Base-by-base conservation (phyloP, 2,113 vertebrate species). In the Psettodes erumei region DNA sequence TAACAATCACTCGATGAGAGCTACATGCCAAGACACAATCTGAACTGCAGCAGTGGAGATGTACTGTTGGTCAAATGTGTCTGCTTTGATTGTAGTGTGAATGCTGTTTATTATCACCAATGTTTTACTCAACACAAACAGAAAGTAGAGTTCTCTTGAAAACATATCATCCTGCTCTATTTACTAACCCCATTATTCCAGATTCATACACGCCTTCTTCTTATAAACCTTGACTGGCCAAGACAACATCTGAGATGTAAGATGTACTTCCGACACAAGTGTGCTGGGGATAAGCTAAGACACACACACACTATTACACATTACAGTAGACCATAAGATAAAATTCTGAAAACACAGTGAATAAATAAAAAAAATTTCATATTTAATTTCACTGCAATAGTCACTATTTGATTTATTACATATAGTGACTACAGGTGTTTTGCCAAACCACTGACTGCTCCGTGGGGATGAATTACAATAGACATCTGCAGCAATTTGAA, bases 11-110 rank as follows among this genome's bases (percentile, higher is more conserved):
- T 47, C 11, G 2, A 42, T 54, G 27, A 62, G 27, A 64, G 50
- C 38, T 21, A 8, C 18, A 54, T 50, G 45, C 19, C 2, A 37
- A 64, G 40, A 74, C 78, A 75, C 71, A 77, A 63, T 51, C 58
- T 74, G 69, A 80, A 32, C 67, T 88, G 89, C 86, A 85, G 48
- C 6, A 75, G 79, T 81, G 82, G 83, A 86, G 75, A 19, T 77
- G 68, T 69, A 83, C 7, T 68, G 33, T 59, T 66, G 19, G 45
- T 16, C 12, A 64, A 69, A n/a, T 25, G 21, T 62, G 50, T 74
- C 16, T 74, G 33, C 33, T 75, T 56, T 42, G 55, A 47, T 59
- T 77, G 4, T 71, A 72, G 71, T 63, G 5, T 73, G 59, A 69
- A 60, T 77, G 78, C 32, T 77, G 74, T 63, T 77, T 40, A 75